Base-by-base conservation (phyloP, 2,797 vertebrate genomes). In the Buphagus erythrorhynchus region DNA sequence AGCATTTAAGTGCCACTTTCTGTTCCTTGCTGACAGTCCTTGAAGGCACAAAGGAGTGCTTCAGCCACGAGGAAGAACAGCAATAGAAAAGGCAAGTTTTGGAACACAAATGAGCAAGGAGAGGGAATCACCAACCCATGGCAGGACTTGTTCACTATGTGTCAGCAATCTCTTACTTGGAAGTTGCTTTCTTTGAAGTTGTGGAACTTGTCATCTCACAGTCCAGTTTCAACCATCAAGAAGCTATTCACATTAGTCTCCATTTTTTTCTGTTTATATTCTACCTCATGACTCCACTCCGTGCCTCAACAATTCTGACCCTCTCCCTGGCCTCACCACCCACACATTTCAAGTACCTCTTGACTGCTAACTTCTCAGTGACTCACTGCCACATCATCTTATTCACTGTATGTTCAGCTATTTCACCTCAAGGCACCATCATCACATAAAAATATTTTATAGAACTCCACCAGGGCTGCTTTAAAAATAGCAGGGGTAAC, bases 251-350 rank as follows among this genome's bases (percentile, higher is more conserved):
- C 24, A 14, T 75, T 57, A 57, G 38, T 83, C 61, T 92, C 58
- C 14, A 16, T 51, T 87, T 93, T 86, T 67, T 92, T 54, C 72
- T 58, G 19, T 65, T 89, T 57, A 35, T 68, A 67, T 61, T 77
- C 40, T 18, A 65, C 40, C 18, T 87, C 22, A 58, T 36, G n/a
- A 61, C 49, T 82, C 38, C 8, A 36, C 21, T 86, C 78, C 9
- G n/a, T 42, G 55, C 33, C 59, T 84, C 74, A 94, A 87, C 40
- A 92, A 45, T 75, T 81, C 54, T 28, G 18, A 75, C 62, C 66
- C 36, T 92, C 51, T 68, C n/a, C 16, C 55, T 86, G 75, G 69
- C 87, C 82, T 90, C 91, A 94, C 62, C 72, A 57, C 91, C 76
- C 85, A 84, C 40, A 31, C 29, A n/a, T 63, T 92, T 69, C 43